Evolutionary conservation across 2,797 vertebrate genomes (phyloP), one percentile per base, ranked within the genome.

Genomic region (Muscicapa comitata): DNA sequence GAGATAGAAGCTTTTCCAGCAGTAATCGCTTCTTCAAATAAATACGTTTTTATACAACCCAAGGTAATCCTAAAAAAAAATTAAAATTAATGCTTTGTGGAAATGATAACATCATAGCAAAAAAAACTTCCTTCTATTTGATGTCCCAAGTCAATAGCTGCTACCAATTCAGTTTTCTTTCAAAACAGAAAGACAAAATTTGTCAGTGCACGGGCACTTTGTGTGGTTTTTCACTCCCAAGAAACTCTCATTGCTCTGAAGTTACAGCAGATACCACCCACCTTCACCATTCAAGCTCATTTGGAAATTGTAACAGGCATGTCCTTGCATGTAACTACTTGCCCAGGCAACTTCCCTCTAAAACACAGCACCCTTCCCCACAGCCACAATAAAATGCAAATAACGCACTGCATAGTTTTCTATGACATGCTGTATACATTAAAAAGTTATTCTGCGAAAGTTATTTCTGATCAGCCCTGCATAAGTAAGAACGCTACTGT

Each of bases 361-460:
- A 88, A 95, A 68, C 82, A 78, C 50, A 92, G 66, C 55, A 96
- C 63, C 76, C 81, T 85, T 96, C 48, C 90, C 86, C 10, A 25
- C 59, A 96, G 92, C 67, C 93, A 87, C 65, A 94, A 90, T 77
- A 92, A 95, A 96, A 95, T 29, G 50, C 38, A 75, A 95, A 92
- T 79, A 33, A 42, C 19, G 57, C 18, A 17, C 66, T 90, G 37
- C 45, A 31, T 40, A 68, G 83, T 92, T 55, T 67, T 66, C 62
- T 93, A 18, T 58, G 72, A 79, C 55, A 81, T 9, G 21, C 18
- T 17, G 16, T 40, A 50, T 53, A 42, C 25, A 47, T 75, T 50
- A 72, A 66, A 66, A 76, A 84, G 77, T 66, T 83, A 45, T 40
- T 53, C 65, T 38, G 43, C 38, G 35, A 16, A 48, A 26, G 24